These are phyloP conservation scores for Caenorhabditis zanzibari DNA, from an alignment of 2,888 invertebrate genomes.

Conservation along the genomic window DNA sequence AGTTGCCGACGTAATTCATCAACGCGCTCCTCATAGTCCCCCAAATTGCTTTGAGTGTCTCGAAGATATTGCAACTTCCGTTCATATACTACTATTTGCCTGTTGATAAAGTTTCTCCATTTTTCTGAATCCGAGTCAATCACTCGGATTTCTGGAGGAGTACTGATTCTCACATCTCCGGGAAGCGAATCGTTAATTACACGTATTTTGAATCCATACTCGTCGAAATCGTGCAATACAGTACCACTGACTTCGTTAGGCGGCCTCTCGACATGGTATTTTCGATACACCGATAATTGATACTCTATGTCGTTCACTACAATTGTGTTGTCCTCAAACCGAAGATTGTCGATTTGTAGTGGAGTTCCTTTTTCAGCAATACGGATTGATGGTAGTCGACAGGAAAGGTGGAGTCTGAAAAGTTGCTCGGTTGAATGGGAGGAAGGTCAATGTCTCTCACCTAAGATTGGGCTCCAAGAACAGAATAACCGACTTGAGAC, in stretches of 20 bases:
- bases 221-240: background rate
- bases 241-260: background rate
- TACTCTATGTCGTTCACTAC: background rate
- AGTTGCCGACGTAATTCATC: no score
- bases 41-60: no score
- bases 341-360: background rate
- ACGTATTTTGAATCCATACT: background rate
- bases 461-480: no score
- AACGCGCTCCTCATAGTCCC: no score
- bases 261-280: background rate
- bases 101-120: no score
- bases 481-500: no score
- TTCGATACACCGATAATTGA: background rate
- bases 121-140: no score
- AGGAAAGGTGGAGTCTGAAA: background rate
- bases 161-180: background rate
- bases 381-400: background rate
- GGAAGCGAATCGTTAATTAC: background rate
- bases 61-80: no score
- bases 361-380: background rate
- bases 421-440: no score
- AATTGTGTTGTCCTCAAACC: background rate
- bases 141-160: no score
- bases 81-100: no score
- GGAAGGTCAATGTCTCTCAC: no score